phyloP scores from a whole-genome alignment of 1,140 invertebrate genomes.

The Apis mellifera region DNA sequence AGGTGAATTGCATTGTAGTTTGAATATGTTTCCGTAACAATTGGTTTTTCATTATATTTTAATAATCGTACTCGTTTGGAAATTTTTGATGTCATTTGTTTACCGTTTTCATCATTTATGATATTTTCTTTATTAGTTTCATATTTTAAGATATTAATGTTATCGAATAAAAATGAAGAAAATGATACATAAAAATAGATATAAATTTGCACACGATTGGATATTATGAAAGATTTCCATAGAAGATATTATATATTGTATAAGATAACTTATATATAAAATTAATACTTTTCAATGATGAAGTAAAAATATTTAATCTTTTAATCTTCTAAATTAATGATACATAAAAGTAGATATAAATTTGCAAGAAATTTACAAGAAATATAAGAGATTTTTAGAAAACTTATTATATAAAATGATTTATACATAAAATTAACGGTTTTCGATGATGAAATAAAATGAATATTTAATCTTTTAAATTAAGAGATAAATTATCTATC shows the following conservation, averaged over 20 bases:
- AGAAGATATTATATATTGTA: background rate
- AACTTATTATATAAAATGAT: background rate
- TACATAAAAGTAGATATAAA: background rate
- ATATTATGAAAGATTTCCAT: background rate
- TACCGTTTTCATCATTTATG: background rate
- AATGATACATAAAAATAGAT: background rate
- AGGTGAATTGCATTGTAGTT: background rate
- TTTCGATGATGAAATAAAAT: too few relatives aligned
- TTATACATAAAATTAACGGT: too few relatives aligned
- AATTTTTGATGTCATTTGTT: slow-evolving; percentile 6
- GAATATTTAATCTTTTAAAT: too few relatives aligned
- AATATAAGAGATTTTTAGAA: background rate
- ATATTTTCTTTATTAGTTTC: background rate
- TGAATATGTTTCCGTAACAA: background rate
- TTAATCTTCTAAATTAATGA: background rate
- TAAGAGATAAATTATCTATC: background rate
- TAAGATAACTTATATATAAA: too few relatives aligned
- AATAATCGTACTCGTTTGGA: slow-evolving; percentile 18
- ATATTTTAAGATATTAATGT: background rate
- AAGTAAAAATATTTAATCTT: too few relatives aligned
- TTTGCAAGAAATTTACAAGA: background rate
- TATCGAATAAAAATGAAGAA: background rate
- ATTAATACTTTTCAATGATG: too few relatives aligned
- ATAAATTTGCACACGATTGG: background rate
- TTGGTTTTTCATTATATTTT: background rate